phyloP scores from a whole-genome alignment of 2,797 vertebrate species.

The Hozukius guyotensis region DNA sequence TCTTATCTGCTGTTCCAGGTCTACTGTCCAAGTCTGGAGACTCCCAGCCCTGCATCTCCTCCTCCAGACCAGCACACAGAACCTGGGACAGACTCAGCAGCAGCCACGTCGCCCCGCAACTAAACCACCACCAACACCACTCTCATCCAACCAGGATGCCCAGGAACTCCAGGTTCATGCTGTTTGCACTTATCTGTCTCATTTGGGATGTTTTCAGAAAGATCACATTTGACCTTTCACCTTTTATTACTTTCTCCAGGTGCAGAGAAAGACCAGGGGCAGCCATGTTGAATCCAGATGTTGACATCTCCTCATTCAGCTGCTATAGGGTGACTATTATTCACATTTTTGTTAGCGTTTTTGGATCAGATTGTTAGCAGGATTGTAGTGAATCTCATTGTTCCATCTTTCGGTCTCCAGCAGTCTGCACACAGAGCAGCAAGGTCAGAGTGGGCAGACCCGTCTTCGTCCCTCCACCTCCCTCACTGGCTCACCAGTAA shows the following conservation, averaged over 20 bases:
- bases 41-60: background rate
- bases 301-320: constrained; percentile 13
- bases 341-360: background rate
- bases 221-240: background rate
- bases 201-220: background rate
- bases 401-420: background rate
- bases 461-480: background rate
- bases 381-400: background rate
- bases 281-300: constrained; percentile 5
- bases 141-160: background rate
- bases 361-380: background rate
- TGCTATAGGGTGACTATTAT: constrained; percentile 23
- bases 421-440: constrained; percentile 27
- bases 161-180: constrained; percentile 41
- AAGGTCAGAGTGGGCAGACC: background rate
- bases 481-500: constrained; percentile 56
- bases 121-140: constrained; percentile 6
- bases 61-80: background rate
- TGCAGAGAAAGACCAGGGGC: constrained; percentile 2
- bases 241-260: background rate
- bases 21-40: constrained; percentile 23
- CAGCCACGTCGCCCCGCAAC: background rate
- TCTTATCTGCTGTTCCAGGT: constrained; percentile 34
- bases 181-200: background rate
- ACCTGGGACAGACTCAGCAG: background rate